Percentiles rank a stretch among this genome's conserved stretches.
Conservation (phyloP, 2,888 invertebrate species). For the Cabera pusaria region DNA sequence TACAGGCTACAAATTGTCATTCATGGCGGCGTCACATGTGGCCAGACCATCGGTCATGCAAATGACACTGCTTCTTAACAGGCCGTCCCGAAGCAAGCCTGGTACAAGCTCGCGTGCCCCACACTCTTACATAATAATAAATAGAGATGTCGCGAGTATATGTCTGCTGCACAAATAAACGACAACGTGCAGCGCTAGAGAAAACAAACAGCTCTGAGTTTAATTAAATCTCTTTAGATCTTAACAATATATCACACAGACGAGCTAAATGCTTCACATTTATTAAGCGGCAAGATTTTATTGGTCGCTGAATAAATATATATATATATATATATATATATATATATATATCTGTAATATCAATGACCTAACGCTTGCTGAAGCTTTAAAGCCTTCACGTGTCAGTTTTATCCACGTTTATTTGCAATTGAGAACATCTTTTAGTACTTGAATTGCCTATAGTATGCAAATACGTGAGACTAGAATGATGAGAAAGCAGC, state of each 20-base stretch:
- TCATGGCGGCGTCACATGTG: slow-evolving; percentile 30
- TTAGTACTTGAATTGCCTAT: slow-evolving; percentile 10
- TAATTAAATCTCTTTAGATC: too few relatives aligned
- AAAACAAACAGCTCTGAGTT: not conserved
- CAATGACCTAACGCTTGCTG: too few relatives aligned
- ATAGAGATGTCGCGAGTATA: slow-evolving; percentile 14
- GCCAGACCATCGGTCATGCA: slow-evolving; percentile 38
- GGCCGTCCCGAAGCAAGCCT: slow-evolving; percentile 23
- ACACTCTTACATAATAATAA: slow-evolving; percentile 13
- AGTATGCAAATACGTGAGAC: slow-evolving; percentile 54
- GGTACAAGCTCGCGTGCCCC: not conserved
- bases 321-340: too few relatives aligned
- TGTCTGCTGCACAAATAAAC: not conserved
- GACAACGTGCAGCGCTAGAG: not conserved
- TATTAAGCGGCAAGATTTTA: too few relatives aligned
- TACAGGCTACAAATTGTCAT: slow-evolving; percentile 42
- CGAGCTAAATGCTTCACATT: too few relatives aligned
- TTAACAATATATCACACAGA: too few relatives aligned
- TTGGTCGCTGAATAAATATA: too few relatives aligned
- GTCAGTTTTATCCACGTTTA: too few relatives aligned
- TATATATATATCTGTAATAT: too few relatives aligned
- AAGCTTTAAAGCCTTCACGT: too few relatives aligned
- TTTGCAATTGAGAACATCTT: slow-evolving; percentile 6
- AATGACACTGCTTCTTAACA: slow-evolving; percentile 42
- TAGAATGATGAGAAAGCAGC: slow-evolving; percentile 50